Percentiles rank a stretch among this genome's conserved stretches.
These are phyloP conservation scores for Creontiades dilutus DNA, from an alignment of 2,888 invertebrate species.

Conservation along the genomic window DNA sequence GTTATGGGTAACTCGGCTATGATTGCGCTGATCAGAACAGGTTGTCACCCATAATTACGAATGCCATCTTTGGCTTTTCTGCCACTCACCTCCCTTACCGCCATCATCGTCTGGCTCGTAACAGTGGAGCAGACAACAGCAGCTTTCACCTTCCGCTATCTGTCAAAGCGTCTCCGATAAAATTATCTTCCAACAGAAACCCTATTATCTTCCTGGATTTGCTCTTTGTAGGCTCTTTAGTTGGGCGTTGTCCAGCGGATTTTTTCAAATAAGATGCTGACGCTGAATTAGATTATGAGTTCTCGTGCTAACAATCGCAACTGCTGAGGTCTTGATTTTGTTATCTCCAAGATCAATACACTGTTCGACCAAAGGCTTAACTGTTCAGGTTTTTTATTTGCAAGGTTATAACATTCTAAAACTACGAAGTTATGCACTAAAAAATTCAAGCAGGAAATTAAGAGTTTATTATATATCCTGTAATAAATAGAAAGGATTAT, in stretches of 20 bases:
- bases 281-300: neutral
- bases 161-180: slow-evolving; percentile 18
- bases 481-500: too few relatives aligned
- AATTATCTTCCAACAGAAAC: neutral
- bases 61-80: neutral
- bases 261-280: neutral
- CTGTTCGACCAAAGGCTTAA: too few relatives aligned
- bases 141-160: slow-evolving; percentile 18
- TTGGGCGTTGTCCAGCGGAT: neutral
- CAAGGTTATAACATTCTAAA: too few relatives aligned
- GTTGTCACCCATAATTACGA: slow-evolving; percentile 15
- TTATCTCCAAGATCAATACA: neutral
- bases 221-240: neutral
- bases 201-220: neutral
- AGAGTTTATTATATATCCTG: too few relatives aligned
- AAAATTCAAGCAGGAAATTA: too few relatives aligned
- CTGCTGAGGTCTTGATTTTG: neutral
- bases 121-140: neutral
- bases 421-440: too few relatives aligned
- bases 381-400: too few relatives aligned
- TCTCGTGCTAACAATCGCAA: neutral
- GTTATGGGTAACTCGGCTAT: neutral
- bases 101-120: neutral
- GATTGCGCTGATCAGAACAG: slow-evolving; percentile 29
- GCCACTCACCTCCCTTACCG: neutral